These are phyloP conservation scores for Trogon surrucura DNA, from an alignment of 2,113 vertebrate genomes.

Conservation along the genomic window DNA sequence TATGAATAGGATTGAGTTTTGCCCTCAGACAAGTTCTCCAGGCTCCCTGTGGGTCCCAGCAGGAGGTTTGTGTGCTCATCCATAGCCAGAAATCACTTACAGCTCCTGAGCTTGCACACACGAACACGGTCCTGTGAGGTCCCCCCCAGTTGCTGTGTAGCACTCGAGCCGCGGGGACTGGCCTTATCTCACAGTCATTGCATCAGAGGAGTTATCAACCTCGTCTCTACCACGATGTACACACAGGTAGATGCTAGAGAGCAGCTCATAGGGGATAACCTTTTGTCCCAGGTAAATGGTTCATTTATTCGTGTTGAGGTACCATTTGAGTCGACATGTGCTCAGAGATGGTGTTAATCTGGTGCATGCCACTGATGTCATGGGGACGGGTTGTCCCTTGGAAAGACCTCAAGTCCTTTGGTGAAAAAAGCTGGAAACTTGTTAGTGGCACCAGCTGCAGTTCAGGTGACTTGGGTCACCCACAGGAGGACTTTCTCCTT, in stretches of 20 bases:
- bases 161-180: rapidly evolving
- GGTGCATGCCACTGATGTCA: not conserved
- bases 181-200: not conserved
- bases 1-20: not conserved
- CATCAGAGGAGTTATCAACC: not conserved
- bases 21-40: not conserved
- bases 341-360: not conserved
- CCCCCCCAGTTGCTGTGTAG: not conserved
- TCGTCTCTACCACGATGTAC: not conserved
- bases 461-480: not conserved
- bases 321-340: not conserved
- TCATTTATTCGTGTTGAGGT: not conserved
- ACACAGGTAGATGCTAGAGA: not conserved
- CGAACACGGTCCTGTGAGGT: not conserved
- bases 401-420: not conserved
- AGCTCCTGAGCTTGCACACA: not conserved
- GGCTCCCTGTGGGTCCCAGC: not conserved
- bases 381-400: not conserved
- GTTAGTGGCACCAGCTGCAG: not conserved
- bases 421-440: not conserved
- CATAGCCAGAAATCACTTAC: not conserved
- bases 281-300: not conserved
- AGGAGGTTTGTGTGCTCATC: not conserved
- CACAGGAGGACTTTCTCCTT: not conserved
- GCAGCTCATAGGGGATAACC: not conserved